phyloP scores from a whole-genome alignment of 2,888 invertebrate species.

The Cancer borealis region DNA sequence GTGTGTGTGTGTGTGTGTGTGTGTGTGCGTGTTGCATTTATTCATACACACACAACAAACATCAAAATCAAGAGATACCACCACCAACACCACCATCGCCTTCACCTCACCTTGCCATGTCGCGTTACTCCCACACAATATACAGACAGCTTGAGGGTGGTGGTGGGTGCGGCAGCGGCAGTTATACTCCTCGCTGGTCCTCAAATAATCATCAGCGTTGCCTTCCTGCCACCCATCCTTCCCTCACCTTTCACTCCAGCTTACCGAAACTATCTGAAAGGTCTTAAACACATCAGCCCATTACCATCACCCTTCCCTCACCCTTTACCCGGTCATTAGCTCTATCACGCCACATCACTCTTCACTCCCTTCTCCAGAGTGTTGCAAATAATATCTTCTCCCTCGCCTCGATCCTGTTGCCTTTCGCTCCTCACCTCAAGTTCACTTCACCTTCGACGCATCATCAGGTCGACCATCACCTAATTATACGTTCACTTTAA shows the following conservation, averaged over 20 bases:
- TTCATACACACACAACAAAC: background rate
- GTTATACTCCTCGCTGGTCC: background rate
- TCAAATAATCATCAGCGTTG: background rate
- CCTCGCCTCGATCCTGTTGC: background rate
- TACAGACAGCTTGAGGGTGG: background rate
- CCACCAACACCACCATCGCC: background rate
- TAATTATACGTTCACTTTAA: slow-evolving; percentile 30
- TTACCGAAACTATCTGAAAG: background rate
- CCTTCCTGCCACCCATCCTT: background rate
- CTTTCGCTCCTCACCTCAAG: slow-evolving; percentile 34
- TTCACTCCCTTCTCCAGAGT: slow-evolving; percentile 5
- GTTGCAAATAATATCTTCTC: background rate
- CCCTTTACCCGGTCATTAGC: slow-evolving; percentile 30
- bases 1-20: slow-evolving; percentile 40
- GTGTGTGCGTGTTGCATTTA: background rate
- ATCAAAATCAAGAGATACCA: background rate
- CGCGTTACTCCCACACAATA: background rate
- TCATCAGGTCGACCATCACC: background rate
- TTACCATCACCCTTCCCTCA: slow-evolving; percentile 29
- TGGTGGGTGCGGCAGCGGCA: background rate
- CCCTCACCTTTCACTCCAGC: background rate
- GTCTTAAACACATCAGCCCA: slow-evolving; percentile 13
- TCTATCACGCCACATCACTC: slow-evolving; percentile 27
- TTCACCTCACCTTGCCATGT: background rate
- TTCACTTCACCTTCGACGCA: background rate